Percentiles rank a stretch among this genome's conserved stretches.
Evolutionary conservation across 1,140 invertebrate species (phyloP).

Genomic region (Hesperophylax magnus): DNA sequence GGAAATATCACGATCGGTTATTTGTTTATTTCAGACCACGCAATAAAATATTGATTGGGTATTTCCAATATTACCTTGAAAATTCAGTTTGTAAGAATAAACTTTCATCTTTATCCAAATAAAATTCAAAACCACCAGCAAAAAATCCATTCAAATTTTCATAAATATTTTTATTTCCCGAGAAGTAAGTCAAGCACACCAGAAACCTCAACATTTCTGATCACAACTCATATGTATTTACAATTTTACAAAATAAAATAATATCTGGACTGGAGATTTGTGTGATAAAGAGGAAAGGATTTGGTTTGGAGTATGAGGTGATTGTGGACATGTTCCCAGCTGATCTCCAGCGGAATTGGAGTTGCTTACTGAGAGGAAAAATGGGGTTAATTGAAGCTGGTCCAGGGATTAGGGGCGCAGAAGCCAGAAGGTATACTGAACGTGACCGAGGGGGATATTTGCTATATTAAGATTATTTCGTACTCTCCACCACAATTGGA

Average conservation of each 20-base stretch:
- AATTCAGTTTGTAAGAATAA: too few species aligned
- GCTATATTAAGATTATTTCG: constrained; percentile 17
- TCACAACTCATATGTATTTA: background rate
- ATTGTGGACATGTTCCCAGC: constrained; percentile 4
- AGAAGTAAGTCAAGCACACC: background rate
- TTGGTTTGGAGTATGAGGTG: constrained; percentile 14
- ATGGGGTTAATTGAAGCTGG: constrained; percentile 27
- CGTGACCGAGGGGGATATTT: constrained; percentile 7
- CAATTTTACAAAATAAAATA: too few species aligned
- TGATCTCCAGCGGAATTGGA: constrained; percentile 7
- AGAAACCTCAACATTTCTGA: background rate
- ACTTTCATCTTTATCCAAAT: too few species aligned
- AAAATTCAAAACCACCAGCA: too few species aligned
- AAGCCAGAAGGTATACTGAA: constrained; percentile 20
- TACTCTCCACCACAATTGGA: too few species aligned
- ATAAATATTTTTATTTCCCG: background rate
- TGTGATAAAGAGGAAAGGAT: background rate
- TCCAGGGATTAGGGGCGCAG: background rate
- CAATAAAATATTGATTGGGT: too few species aligned
- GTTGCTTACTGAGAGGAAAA: constrained; percentile 26
- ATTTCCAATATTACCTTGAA: too few species aligned
- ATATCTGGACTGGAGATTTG: too few species aligned
- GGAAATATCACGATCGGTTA: too few species aligned
- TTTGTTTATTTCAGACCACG: too few species aligned
- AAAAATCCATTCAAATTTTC: background rate